Conservation (phyloP, 2,113 vertebrate species). For the Cyanoramphus novaezelandiae region DNA sequence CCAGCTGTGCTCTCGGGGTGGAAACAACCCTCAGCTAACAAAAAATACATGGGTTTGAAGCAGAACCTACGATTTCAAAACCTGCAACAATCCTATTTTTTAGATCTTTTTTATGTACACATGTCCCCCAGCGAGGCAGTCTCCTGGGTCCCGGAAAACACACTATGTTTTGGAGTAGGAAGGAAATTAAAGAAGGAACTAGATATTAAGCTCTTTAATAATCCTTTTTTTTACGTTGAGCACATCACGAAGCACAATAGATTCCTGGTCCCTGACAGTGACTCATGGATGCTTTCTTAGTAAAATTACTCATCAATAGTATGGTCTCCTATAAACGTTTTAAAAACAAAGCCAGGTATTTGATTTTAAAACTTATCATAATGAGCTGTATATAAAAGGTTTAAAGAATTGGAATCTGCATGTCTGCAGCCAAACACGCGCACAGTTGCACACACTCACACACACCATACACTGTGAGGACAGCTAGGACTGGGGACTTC, state of each 20-base stretch:
- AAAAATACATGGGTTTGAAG: not conserved
- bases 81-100: not conserved
- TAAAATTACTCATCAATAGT: not conserved
- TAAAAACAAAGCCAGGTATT: not conserved
- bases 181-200: not conserved
- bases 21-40: not conserved
- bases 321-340: not conserved
- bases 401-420: accelerated
- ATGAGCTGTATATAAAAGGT: not conserved
- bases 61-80: not conserved
- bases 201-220: not conserved
- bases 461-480: not conserved
- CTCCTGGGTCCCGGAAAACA: not conserved
- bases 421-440: accelerated
- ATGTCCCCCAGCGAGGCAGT: not conserved
- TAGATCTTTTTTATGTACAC: not conserved
- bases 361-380: not conserved
- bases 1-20: not conserved
- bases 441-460: not conserved
- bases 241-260: not conserved
- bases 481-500: not conserved
- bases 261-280: not conserved
- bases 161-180: not conserved
- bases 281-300: not conserved
- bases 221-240: not conserved